phyloP scores from a whole-genome alignment of 2,797 vertebrate species.

The Falco novaeseelandiae region DNA sequence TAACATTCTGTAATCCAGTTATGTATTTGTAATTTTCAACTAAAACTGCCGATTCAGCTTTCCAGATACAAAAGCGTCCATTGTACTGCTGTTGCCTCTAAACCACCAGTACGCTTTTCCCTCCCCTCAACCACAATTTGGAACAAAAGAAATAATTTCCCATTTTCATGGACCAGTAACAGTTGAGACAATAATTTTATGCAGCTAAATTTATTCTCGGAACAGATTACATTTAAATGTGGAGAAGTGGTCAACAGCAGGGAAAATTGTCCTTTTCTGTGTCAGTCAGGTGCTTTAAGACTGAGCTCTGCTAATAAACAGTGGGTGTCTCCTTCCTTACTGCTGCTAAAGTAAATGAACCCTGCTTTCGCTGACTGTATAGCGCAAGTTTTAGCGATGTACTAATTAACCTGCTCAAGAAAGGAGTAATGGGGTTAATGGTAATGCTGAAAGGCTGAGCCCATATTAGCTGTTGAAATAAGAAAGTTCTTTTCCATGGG shows the following conservation, averaged over 20 bases:
- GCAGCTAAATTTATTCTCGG: slow-evolving; percentile 91
- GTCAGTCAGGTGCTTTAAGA: slow-evolving; percentile 36
- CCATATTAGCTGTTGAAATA: background rate
- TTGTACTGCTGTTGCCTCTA: background rate
- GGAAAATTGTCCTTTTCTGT: slow-evolving; percentile 69
- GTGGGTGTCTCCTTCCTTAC: background rate
- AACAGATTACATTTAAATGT: slow-evolving; percentile 91
- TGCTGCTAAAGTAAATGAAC: background rate
- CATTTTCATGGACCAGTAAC: slow-evolving; percentile 48
- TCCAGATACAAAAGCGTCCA: background rate
- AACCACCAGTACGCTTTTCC: background rate
- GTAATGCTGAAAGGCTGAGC: background rate
- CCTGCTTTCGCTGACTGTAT: background rate
- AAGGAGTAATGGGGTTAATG: background rate
- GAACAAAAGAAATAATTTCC: background rate
- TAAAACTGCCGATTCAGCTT: background rate
- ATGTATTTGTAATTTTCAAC: background rate
- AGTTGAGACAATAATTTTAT: slow-evolving; percentile 65
- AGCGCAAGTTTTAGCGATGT: background rate
- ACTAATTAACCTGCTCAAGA: background rate
- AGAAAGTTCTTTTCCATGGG: background rate
- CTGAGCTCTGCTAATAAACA: background rate
- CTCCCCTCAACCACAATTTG: background rate
- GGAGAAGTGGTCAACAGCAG: slow-evolving; percentile 83
- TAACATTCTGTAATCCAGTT: background rate